Evolutionary conservation across 2,113 vertebrate species (phyloP).

Genomic region (Lagopus muta): DNA sequence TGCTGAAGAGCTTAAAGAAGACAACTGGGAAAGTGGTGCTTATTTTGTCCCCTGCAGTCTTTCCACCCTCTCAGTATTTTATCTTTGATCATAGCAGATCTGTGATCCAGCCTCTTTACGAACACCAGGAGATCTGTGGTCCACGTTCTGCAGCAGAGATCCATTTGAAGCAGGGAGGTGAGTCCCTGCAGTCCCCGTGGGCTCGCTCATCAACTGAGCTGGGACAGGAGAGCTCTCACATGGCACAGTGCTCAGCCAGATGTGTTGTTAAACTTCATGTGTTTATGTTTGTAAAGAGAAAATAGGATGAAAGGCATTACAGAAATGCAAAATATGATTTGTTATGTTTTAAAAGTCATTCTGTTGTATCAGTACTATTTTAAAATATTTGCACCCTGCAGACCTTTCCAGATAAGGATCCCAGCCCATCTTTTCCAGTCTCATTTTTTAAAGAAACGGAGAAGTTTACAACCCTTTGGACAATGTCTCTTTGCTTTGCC

Average conservation of each 20-base stretch:
- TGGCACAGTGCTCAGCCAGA: background rate
- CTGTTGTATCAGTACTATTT: constrained; percentile 23
- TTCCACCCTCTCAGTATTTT: background rate
- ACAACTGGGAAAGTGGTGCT: background rate
- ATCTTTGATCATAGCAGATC: background rate
- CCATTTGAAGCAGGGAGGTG: rapidly evolving
- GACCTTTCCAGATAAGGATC: constrained; percentile 30
- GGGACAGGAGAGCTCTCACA: constrained; percentile 31
- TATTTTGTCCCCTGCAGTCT: background rate
- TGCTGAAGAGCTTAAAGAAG: background rate
- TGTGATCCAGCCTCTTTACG: background rate
- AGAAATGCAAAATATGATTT: constrained; percentile 63
- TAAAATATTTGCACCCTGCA: constrained; percentile 44
- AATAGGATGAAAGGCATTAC: constrained; percentile 48
- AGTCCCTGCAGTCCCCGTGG: background rate
- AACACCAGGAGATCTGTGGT: background rate
- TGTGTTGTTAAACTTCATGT: constrained; percentile 46
- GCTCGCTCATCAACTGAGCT: background rate
- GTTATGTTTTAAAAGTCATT: constrained; percentile 54
- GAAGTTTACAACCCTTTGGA: background rate
- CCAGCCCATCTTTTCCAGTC: background rate
- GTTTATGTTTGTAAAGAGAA: constrained; percentile 53
- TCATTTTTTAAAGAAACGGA: background rate
- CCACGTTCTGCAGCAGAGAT: background rate
- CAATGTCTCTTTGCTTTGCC: background rate